Evolutionary conservation across 1,140 invertebrate species (phyloP).

Genomic region (Caerostris darwini): DNA sequence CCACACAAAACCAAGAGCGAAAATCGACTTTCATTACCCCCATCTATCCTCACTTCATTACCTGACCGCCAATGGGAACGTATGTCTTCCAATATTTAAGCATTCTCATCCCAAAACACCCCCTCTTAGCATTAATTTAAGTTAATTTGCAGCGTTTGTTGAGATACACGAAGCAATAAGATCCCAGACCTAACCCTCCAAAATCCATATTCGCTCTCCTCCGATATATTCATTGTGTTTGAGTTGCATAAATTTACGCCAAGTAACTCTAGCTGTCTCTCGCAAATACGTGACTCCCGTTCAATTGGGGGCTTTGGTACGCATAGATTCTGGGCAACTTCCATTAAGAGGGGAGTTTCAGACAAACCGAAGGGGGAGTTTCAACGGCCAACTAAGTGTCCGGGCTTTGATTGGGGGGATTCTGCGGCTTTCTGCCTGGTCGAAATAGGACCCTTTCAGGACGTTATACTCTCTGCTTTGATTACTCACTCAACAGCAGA

Average conservation of each 20-base stretch:
- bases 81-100: background rate
- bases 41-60: background rate
- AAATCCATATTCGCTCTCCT: background rate
- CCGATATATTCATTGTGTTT: slow-evolving; percentile 22
- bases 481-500: slow-evolving; percentile 25
- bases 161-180: slow-evolving; percentile 4
- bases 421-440: slow-evolving; percentile 9
- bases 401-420: slow-evolving; percentile 36
- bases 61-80: background rate
- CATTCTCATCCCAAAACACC: background rate
- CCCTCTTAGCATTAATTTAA: background rate
- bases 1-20: too few species aligned
- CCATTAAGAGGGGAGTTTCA: background rate
- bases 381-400: slow-evolving; percentile 36
- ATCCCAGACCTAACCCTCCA: background rate
- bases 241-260: background rate
- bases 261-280: background rate
- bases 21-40: background rate
- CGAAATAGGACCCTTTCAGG: slow-evolving; percentile 26
- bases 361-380: background rate
- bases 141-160: background rate
- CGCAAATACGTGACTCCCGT: background rate
- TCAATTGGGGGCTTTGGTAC: background rate
- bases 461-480: slow-evolving; percentile 50
- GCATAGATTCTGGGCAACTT: background rate